phyloP scores from a whole-genome alignment of 2,888 invertebrate species.

The Acronicta leporina region DNA sequence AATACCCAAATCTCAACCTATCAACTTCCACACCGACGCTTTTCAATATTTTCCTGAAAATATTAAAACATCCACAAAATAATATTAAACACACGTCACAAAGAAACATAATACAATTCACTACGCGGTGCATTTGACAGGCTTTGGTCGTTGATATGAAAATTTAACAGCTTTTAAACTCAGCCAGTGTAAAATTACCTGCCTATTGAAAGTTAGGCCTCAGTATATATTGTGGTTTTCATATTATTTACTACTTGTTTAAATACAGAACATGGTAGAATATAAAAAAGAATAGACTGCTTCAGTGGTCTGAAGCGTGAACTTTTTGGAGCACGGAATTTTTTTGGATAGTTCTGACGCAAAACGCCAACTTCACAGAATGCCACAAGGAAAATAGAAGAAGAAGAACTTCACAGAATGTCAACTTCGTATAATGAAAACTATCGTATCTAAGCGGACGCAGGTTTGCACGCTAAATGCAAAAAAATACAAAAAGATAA shows the following conservation, averaged over 20 bases:
- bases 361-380: no score
- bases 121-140: slow-evolving; percentile 50
- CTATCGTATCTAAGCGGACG: no score
- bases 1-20: neutral
- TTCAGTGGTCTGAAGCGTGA: no score
- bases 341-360: no score
- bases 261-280: no score
- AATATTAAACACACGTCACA: slow-evolving; percentile 11
- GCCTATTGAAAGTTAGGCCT: slow-evolving; percentile 66
- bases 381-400: no score
- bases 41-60: slow-evolving; percentile 3
- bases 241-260: slow-evolving; percentile 9
- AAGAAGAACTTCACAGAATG: no score
- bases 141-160: slow-evolving; percentile 71
- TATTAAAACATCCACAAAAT: slow-evolving; percentile 7
- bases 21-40: neutral
- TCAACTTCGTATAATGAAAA: no score
- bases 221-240: slow-evolving; percentile 20
- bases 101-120: slow-evolving; percentile 10
- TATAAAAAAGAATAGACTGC: no score
- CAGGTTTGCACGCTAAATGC: no score
- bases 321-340: no score
- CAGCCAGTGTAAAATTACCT: slow-evolving; percentile 80
- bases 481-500: no score
- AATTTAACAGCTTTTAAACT: slow-evolving; percentile 76